Evolutionary conservation across 1,140 invertebrate genomes (phyloP).

Genomic region (Leguminivora glycinivorella): DNA sequence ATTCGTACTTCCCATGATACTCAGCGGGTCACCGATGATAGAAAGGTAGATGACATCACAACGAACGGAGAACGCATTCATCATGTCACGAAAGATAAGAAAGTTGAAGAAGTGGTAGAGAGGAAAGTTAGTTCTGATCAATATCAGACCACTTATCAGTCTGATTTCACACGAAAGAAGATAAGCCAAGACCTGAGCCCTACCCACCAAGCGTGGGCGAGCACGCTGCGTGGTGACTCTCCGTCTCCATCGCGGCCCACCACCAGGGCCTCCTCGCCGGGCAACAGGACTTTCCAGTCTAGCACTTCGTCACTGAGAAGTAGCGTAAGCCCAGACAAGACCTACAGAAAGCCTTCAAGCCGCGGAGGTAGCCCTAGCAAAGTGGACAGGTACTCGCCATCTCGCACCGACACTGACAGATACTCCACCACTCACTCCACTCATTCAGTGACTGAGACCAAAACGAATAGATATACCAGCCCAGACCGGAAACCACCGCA

Average conservation of each 20-base stretch:
- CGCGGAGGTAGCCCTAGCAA: conserved; percentile 67
- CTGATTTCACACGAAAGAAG: conserved; percentile 79
- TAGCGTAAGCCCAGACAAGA: conserved; percentile 80
- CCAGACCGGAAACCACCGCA: conserved; percentile 44
- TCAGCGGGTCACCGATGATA: neutral
- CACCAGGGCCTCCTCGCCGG: conserved; percentile 71
- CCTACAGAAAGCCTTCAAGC: conserved; percentile 55
- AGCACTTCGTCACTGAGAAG: conserved; percentile 77
- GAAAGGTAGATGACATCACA: neutral
- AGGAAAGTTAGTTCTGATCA: conserved; percentile 59
- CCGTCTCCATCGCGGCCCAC: conserved; percentile 70
- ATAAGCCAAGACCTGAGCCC: conserved; percentile 83
- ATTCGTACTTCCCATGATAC: neutral
- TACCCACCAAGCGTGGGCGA: conserved; percentile 85
- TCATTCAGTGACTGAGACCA: conserved; percentile 52
- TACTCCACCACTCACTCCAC: conserved; percentile 55
- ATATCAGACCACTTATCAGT: conserved; percentile 81
- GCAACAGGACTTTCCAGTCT: conserved; percentile 67
- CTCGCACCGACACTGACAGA: conserved; percentile 47
- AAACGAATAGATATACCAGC: conserved; percentile 43
- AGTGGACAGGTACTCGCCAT: conserved; percentile 56
- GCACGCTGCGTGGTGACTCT: conserved; percentile 82
- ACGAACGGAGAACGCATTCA: conserved; percentile 30
- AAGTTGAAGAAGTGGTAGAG: conserved; percentile 53
- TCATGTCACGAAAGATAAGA: conserved; percentile 53